Percentiles rank a stretch among this genome's conserved stretches.
These are phyloP conservation scores for Varroa destructor DNA, from an alignment of 1,140 invertebrate genomes.

Conservation along the genomic window DNA sequence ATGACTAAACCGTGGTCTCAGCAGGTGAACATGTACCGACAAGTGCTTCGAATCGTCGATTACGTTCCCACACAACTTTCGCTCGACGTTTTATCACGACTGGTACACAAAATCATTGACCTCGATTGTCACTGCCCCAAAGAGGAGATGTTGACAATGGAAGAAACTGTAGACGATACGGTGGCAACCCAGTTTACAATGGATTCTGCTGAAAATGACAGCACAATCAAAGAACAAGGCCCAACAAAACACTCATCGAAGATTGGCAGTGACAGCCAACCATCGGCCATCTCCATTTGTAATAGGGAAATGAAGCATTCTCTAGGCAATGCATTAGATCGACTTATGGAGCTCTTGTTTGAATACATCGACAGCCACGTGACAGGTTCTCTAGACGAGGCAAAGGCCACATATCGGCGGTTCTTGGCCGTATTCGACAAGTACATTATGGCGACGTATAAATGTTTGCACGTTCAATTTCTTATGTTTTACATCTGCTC, in stretches of 20 bases:
- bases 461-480: conserved; percentile 61
- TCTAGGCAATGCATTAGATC: conserved; percentile 11
- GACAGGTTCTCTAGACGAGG: conserved; percentile 38
- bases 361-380: conserved; percentile 17
- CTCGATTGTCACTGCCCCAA: conserved; percentile 17
- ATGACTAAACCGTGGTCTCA: conserved; percentile 10
- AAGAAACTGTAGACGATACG: background rate
- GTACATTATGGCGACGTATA: conserved; percentile 57
- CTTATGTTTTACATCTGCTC: conserved; percentile 61
- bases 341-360: conserved; percentile 20
- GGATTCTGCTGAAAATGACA: background rate
- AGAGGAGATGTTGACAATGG: conserved; percentile 9
- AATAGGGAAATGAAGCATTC: conserved; percentile 12
- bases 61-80: conserved; percentile 3
- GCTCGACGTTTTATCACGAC: background rate
- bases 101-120: conserved; percentile 23
- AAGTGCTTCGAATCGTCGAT: background rate
- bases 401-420: conserved; percentile 43
- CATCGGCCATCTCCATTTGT: too few species aligned
- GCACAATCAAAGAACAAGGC: too few species aligned
- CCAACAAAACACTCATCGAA: too few species aligned
- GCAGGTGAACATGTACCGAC: conserved; percentile 7
- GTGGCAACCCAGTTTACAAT: conserved; percentile 1
- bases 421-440: conserved; percentile 54
- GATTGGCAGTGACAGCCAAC: too few species aligned